These are phyloP conservation scores for Crotalus helleri DNA, from an alignment of 2,113 vertebrate genomes.

Conservation along the genomic window DNA sequence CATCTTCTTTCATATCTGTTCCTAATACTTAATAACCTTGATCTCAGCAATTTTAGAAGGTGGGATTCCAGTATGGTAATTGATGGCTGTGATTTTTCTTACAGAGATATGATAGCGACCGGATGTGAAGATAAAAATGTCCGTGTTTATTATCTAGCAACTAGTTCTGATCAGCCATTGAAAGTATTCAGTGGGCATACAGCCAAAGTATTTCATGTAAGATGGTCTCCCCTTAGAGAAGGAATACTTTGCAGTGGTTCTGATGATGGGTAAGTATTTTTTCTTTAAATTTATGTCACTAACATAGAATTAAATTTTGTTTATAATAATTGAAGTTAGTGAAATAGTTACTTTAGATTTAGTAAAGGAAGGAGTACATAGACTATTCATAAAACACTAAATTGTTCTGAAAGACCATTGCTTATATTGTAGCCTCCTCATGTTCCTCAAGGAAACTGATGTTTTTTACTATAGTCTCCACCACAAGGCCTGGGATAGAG, in stretches of 20 bases:
- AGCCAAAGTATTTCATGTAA: slow-evolving; percentile 94
- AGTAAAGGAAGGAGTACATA: background rate
- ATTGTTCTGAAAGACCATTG: background rate
- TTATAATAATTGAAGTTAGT: background rate
- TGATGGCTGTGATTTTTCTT: slow-evolving; percentile 19
- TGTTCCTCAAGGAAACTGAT: background rate
- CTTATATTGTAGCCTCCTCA: background rate
- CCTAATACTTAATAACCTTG: background rate
- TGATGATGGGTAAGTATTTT: slow-evolving; percentile 83
- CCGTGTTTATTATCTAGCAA: slow-evolving; percentile 94
- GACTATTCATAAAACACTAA: background rate
- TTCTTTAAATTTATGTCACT: background rate
- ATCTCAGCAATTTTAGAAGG: background rate
- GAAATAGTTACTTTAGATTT: background rate
- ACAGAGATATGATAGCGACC: slow-evolving; percentile 97
- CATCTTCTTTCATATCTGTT: background rate
- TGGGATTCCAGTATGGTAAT: background rate
- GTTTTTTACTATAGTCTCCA: background rate
- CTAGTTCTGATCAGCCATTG: slow-evolving; percentile 92
- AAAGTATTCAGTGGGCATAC: slow-evolving; percentile 92
- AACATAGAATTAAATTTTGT: background rate
- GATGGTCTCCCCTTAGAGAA: slow-evolving; percentile 95
- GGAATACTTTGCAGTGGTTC: slow-evolving; percentile 97
- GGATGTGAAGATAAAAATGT: slow-evolving; percentile 97
- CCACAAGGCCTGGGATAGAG: background rate